phyloP scores from a whole-genome alignment of 2,888 invertebrate genomes.

The Agrochola lychnidis region DNA sequence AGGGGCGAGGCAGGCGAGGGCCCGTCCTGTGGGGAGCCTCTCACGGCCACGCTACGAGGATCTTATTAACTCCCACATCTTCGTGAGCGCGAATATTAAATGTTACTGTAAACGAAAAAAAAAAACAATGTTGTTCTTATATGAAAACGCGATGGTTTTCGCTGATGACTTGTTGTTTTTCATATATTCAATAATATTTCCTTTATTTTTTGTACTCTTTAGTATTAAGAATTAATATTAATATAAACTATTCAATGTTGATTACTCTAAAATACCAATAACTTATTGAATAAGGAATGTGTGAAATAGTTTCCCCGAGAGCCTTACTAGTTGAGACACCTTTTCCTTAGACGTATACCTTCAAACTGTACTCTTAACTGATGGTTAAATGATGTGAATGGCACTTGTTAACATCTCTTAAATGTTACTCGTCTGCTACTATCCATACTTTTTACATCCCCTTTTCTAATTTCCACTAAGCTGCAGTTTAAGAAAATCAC shows the following conservation, averaged over 20 bases:
- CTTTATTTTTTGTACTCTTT: slow-evolving; percentile 91
- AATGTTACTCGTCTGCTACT: slow-evolving; percentile 78
- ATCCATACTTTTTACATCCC: slow-evolving; percentile 74
- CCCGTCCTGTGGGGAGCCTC: slow-evolving; percentile 47
- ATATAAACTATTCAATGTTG: slow-evolving; percentile 90
- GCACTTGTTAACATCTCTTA: slow-evolving; percentile 68
- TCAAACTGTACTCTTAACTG: slow-evolving; percentile 70
- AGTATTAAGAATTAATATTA: slow-evolving; percentile 89
- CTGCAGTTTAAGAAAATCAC: slow-evolving; percentile 66
- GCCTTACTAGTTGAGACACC: slow-evolving; percentile 88
- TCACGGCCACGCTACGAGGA: slow-evolving; percentile 60
- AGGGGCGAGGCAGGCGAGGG: slow-evolving; percentile 28
- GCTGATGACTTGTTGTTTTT: slow-evolving; percentile 90
- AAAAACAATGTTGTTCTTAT: slow-evolving; percentile 89
- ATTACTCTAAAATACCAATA: slow-evolving; percentile 89
- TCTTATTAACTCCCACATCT: slow-evolving; percentile 78
- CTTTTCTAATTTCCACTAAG: slow-evolving; percentile 76
- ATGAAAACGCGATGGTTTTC: slow-evolving; percentile 88
- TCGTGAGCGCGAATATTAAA: slow-evolving; percentile 85
- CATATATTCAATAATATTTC: slow-evolving; percentile 90
- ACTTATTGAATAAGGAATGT: slow-evolving; percentile 87
- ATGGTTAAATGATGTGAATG: slow-evolving; percentile 68
- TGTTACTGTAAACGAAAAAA: slow-evolving; percentile 88
- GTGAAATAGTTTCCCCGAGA: slow-evolving; percentile 89
- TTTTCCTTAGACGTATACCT: slow-evolving; percentile 88